Conservation (phyloP, 2,797 vertebrate genomes). For the Bradypodion ventrale region DNA sequence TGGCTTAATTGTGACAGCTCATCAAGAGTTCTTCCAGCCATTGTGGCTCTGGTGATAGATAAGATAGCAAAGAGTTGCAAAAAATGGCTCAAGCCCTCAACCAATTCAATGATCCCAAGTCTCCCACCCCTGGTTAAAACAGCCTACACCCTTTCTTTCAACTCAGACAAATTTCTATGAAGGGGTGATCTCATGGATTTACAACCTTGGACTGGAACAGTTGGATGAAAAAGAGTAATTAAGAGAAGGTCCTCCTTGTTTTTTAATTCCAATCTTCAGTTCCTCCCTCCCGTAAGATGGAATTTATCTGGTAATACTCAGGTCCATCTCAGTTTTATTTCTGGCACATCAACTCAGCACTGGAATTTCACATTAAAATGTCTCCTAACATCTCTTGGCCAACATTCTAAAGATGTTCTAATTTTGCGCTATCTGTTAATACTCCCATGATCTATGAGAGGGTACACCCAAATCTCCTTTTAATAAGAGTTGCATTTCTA, state of each 20-base stretch:
- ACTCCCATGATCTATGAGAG: constrained; percentile 9
- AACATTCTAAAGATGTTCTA: constrained; percentile 34
- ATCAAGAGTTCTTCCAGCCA: no score
- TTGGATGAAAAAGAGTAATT: constrained; percentile 12
- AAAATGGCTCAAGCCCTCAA: neutral
- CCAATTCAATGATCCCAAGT: neutral
- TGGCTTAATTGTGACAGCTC: no score
- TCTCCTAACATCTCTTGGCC: constrained; percentile 33
- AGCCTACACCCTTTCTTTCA: neutral
- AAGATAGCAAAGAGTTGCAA: neutral
- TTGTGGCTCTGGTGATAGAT: neutral
- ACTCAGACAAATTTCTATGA: neutral
- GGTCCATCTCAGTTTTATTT: neutral
- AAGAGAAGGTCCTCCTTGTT: neutral
- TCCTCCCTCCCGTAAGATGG: constrained; percentile 14
- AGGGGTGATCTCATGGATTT: neutral
- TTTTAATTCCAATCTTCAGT: neutral
- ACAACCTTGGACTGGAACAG: neutral
- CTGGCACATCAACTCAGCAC: constrained; percentile 5
- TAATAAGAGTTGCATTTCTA: neutral
- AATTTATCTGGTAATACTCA: constrained; percentile 29
- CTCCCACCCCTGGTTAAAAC: neutral
- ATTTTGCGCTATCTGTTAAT: constrained; percentile 1
- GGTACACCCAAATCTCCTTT: neutral
- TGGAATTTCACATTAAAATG: constrained; percentile 47